phyloP scores from a whole-genome alignment of 2,888 invertebrate genomes.

The Eristalis intricaria region DNA sequence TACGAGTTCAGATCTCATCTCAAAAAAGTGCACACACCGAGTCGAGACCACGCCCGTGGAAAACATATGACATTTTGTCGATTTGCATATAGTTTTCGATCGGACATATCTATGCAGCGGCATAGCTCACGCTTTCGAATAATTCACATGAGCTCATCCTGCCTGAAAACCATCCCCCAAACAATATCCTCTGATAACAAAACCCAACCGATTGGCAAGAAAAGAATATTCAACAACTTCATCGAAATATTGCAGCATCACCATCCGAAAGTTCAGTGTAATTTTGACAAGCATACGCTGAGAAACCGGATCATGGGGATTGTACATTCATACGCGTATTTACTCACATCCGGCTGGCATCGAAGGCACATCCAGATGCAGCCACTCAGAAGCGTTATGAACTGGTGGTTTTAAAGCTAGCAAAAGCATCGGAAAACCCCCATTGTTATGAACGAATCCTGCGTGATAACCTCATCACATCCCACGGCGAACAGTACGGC shows the following conservation, averaged over 20 bases:
- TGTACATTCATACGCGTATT: slow-evolving; percentile 34
- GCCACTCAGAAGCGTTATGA: slow-evolving; percentile 15
- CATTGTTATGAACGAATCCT: slow-evolving; percentile 53
- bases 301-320: not conserved
- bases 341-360: slow-evolving; percentile 52
- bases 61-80: too few relatives aligned
- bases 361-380: not conserved
- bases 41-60: too few relatives aligned
- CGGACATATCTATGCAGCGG: too few relatives aligned
- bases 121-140: not conserved
- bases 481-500: not conserved
- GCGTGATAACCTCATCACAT: slow-evolving; percentile 44
- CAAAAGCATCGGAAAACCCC: not conserved
- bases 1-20: too few relatives aligned
- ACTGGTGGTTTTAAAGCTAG: not conserved
- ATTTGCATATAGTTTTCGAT: too few relatives aligned
- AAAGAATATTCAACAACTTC: not conserved
- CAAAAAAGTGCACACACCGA: too few relatives aligned
- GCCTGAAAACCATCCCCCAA: not conserved
- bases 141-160: slow-evolving; percentile 19
- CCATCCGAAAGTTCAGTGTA: not conserved
- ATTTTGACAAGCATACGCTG: not conserved
- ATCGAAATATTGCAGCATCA: too few relatives aligned
- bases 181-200: not conserved
- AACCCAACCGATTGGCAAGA: too few relatives aligned